Percentiles rank a stretch among this genome's conserved stretches.
These are phyloP conservation scores for Parazoanthus swiftii DNA, from an alignment of 92 coral and sea anemone genomes.

Conservation along the genomic window DNA sequence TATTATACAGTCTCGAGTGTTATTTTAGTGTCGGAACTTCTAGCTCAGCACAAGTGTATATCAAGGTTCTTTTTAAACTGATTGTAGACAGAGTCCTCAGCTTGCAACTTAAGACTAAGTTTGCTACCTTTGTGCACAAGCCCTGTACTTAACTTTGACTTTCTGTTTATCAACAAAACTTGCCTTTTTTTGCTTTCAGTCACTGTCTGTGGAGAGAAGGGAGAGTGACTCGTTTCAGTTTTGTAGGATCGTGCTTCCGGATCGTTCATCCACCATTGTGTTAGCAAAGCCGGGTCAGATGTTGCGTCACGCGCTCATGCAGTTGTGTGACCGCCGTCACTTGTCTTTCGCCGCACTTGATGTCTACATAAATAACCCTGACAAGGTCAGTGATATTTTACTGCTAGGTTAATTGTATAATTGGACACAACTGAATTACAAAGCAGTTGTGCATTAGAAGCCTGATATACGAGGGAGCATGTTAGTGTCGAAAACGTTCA, in stretches of 20 bases:
- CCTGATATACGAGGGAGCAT: too few species aligned
- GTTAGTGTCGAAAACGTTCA: too few species aligned
- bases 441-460: too few species aligned
- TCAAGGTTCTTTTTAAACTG: too few species aligned
- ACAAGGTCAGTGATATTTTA: slow-evolving; percentile 51
- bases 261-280: slow-evolving; percentile 84
- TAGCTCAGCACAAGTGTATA: too few species aligned
- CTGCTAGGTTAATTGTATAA: too few species aligned
- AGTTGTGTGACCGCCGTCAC: slow-evolving; percentile 85
- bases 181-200: slow-evolving; percentile 45
- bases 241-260: slow-evolving; percentile 87
- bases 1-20: too few species aligned
- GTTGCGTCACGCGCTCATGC: slow-evolving; percentile 77
- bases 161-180: background rate
- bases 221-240: slow-evolving; percentile 85
- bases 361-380: slow-evolving; percentile 69
- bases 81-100: too few species aligned
- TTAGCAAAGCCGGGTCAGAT: slow-evolving; percentile 87
- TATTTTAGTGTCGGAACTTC: too few species aligned
- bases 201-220: slow-evolving; percentile 63
- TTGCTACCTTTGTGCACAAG: background rate
- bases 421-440: too few species aligned
- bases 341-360: slow-evolving; percentile 83
- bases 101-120: too few species aligned
- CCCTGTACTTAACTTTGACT: background rate